These are phyloP conservation scores for Cairina moschata DNA, from an alignment of 2,113 vertebrate species.

Conservation along the genomic window DNA sequence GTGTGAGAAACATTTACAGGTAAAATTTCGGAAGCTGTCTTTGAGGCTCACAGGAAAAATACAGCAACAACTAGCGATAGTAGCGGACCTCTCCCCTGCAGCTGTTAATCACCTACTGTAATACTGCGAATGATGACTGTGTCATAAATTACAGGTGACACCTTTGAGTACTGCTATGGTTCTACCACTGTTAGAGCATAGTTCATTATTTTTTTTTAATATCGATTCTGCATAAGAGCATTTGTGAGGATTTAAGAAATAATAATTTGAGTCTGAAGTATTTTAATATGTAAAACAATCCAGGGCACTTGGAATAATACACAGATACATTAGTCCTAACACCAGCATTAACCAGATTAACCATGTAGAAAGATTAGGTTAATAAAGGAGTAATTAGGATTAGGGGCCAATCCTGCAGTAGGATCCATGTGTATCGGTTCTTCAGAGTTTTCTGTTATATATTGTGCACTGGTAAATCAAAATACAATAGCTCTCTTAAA, in stretches of 20 bases:
- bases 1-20: background rate
- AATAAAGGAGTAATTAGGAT: conserved; percentile 23
- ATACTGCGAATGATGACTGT: background rate
- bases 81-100: background rate
- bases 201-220: background rate
- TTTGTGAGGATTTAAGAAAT: background rate
- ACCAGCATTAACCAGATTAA: background rate
- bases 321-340: background rate
- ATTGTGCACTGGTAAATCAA: background rate
- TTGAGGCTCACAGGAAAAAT: background rate
- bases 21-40: background rate
- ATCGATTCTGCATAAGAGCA: background rate
- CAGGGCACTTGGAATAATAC: background rate
- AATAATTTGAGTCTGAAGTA: background rate
- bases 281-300: background rate
- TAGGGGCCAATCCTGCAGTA: background rate
- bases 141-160: background rate
- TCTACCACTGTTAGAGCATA: background rate
- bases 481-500: background rate
- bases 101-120: background rate
- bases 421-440: background rate
- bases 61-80: background rate
- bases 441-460: background rate
- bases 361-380: background rate
- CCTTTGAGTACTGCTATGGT: background rate